These are phyloP conservation scores for Eupsittula cactorum DNA, from an alignment of 2,113 vertebrate species.

Conservation along the genomic window DNA sequence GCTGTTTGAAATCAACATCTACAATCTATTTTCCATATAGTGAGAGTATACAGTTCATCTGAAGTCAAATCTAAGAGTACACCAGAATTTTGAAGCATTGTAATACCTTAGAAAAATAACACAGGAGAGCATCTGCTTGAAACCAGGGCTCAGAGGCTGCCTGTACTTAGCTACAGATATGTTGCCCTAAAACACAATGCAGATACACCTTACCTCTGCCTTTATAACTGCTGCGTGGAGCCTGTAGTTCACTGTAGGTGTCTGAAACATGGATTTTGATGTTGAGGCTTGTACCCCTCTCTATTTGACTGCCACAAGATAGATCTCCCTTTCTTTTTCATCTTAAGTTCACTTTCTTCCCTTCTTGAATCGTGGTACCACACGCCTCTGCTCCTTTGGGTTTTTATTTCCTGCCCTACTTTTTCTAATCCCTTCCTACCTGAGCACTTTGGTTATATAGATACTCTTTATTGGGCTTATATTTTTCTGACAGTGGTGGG, in stretches of 20 bases:
- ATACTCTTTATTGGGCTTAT: not conserved
- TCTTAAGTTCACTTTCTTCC: not conserved
- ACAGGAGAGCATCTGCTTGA: not conserved
- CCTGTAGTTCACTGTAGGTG: not conserved
- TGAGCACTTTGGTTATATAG: not conserved
- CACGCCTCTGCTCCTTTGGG: not conserved
- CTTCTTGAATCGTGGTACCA: not conserved
- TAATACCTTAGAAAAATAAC: accelerated
- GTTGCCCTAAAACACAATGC: not conserved
- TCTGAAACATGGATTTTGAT: not conserved
- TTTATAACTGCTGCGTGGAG: not conserved
- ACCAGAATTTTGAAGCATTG: not conserved
- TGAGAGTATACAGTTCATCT: not conserved
- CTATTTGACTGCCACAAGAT: not conserved
- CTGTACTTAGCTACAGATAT: not conserved
- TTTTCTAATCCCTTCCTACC: not conserved
- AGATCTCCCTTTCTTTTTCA: not conserved
- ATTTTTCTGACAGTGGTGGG: conserved; percentile 12
- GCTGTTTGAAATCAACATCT: not conserved
- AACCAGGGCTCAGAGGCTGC: not conserved
- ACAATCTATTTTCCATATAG: not conserved
- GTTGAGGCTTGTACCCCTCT: not conserved
- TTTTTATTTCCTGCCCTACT: not conserved
- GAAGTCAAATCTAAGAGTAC: not conserved
- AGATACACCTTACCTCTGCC: not conserved